Percentiles rank a stretch among this genome's conserved stretches.
Evolutionary conservation across 2,888 invertebrate genomes (phyloP).

Genomic region (Rambutsinella grinnellia): DNA sequence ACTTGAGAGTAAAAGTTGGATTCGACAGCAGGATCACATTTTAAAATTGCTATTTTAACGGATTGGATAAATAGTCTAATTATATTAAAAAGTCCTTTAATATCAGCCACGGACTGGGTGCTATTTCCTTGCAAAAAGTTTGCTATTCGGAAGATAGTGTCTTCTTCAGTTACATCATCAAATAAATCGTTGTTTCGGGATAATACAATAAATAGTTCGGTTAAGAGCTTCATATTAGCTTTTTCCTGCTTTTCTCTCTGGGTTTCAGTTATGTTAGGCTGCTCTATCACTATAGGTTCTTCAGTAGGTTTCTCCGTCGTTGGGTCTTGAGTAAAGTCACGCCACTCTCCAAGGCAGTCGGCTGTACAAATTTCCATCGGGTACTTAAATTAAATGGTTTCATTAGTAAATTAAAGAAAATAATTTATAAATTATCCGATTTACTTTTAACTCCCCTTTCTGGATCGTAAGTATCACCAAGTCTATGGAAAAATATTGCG

Average conservation of each 20-base stretch:
- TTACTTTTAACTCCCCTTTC: too few species aligned
- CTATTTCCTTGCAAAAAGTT: background rate
- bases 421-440: too few species aligned
- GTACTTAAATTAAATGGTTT: background rate
- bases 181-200: conserved; percentile 2
- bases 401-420: background rate
- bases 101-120: background rate
- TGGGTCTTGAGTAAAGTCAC: too few species aligned
- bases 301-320: background rate
- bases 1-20: conserved; percentile 40
- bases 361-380: conserved; percentile 1
- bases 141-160: background rate
- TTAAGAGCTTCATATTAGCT: background rate
- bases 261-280: background rate
- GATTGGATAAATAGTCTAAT: conserved; percentile 40
- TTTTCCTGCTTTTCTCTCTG: background rate
- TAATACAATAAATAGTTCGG: background rate
- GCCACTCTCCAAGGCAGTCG: conserved; percentile 18
- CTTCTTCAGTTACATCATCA: conserved; percentile 1
- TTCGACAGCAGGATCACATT: conserved; percentile 35
- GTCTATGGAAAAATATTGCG: too few species aligned
- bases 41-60: conserved; percentile 26
- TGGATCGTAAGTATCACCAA: too few species aligned
- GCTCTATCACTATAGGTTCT: conserved; percentile 16
- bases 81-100: background rate